Evolutionary conservation across 2,888 invertebrate genomes (phyloP), one percentile per base, ranked within the genome.

Genomic region (Perithous albicinctus): DNA sequence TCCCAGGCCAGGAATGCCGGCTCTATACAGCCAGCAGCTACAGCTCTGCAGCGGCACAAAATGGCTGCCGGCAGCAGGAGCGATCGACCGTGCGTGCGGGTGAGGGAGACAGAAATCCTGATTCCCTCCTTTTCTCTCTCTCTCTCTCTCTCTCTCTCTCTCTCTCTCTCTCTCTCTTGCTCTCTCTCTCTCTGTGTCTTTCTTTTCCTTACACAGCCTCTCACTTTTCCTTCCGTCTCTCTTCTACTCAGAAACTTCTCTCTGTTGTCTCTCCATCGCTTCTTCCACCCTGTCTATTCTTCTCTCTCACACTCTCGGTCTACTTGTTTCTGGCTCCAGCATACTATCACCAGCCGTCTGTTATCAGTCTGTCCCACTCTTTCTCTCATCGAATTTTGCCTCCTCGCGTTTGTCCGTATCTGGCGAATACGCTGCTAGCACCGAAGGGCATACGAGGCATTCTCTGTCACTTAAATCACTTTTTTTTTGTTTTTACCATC

Each of bases 41-140:
- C 90, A 91, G 91, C 89, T 89, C 89, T 88, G 86, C 87, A 61
- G 80, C 67, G 87, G 86, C 89, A 89, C 91, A 91, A 91, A 90
- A 91, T 91, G 91, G 91, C 91, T 88, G 89, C 90, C 88, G 66
- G 63, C 63, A 85, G 85, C 86, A 87, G 87, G 86, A 89, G 86
- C 90, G 89, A 90, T 91, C 91, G 91, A 91, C 90, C 90, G 89
- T 89, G 86, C 86, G 87, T 88, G 61, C 64, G 80, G 78, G 56
- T 69, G 86, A 88, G 85, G 77, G 86, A 85, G 88, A 85, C 66
- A 82, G 84, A 59, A 80, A 78, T 73, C 80, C 80, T 75, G 78
- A 79, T 82, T 83, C 84, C 81, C 64, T 67, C 56, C 56, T 12
- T 64, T 10, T 35, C 82, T 20, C 74, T 67, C 61, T 64, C 66